Percentiles rank a stretch among this genome's conserved stretches.
Conservation (phyloP, 2,888 invertebrate genomes). For the Leucophora obtusa region DNA sequence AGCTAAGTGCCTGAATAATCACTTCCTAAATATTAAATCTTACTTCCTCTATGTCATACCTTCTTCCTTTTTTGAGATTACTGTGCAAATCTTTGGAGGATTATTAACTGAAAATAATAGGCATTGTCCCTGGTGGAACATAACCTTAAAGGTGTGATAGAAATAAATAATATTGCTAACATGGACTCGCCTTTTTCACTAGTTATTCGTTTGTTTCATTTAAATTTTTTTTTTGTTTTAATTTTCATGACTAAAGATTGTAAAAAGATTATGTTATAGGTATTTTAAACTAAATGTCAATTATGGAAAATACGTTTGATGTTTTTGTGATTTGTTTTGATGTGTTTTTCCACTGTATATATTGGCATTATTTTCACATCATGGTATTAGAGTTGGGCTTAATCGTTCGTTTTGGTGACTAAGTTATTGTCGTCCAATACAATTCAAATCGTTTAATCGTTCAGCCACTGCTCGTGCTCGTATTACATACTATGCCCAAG, state of each 20-base stretch:
- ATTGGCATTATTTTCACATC: background rate
- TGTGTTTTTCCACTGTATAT: too few species aligned
- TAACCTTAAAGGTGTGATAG: constrained; percentile 38
- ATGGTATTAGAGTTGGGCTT: too few species aligned
- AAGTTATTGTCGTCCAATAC: too few species aligned
- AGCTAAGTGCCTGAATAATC: constrained; percentile 8
- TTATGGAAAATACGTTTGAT: constrained; percentile 25
- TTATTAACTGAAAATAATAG: background rate
- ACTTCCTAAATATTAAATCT: background rate
- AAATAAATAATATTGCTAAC: constrained; percentile 27
- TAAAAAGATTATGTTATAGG: constrained; percentile 23
- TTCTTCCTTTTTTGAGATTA: constrained; percentile 14
- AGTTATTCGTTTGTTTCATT: too few species aligned
- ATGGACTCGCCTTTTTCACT: constrained; percentile 29
- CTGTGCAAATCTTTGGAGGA: background rate
- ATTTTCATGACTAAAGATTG: background rate
- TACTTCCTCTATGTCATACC: background rate
- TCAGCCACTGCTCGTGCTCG: too few species aligned
- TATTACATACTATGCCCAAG: too few species aligned
- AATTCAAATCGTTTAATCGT: too few species aligned
- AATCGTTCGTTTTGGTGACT: too few species aligned
- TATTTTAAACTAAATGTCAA: constrained; percentile 4
- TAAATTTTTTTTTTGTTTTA: too few species aligned
- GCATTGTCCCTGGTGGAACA: background rate
- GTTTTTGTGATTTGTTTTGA: too few species aligned